A percentile compares a stretch with the other conserved stretches of the same genome.
Evolutionary conservation across 2,888 invertebrate species (phyloP).

Genomic region (Tenthredo amoena): DNA sequence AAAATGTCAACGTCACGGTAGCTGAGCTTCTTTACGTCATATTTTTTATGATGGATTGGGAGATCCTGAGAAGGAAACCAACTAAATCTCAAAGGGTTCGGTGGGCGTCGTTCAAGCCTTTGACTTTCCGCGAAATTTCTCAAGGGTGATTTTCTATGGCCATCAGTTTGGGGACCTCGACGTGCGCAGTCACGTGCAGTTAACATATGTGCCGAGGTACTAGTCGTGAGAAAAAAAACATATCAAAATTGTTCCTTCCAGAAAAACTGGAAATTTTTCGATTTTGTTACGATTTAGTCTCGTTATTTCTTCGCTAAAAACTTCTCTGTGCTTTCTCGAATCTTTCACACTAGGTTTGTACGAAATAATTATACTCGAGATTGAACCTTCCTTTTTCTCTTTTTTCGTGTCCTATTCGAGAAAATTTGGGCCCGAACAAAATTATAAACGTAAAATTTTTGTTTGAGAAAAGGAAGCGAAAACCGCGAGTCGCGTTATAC

Average conservation of each 20-base stretch:
- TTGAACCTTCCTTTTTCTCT: background rate
- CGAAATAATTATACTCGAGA: background rate
- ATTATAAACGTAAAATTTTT: background rate
- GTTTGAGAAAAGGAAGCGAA: background rate
- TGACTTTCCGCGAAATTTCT: background rate
- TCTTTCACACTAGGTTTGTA: background rate
- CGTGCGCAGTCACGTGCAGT: background rate
- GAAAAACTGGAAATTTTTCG: background rate
- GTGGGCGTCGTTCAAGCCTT: background rate
- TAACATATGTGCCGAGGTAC: background rate
- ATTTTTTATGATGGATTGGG: background rate
- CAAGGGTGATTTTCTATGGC: background rate
- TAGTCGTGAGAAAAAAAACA: background rate
- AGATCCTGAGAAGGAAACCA: background rate
- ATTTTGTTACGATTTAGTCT: background rate
- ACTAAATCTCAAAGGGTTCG: background rate
- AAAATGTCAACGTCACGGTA: background rate
- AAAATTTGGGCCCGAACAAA: background rate
- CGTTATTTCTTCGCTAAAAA: background rate
- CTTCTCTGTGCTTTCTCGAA: background rate
- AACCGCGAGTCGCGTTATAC: background rate
- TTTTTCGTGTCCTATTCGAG: background rate
- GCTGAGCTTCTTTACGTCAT: background rate
- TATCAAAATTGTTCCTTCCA: background rate
- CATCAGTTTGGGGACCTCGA: background rate